Conservation (phyloP, 2,113 vertebrate genomes). For the Mirounga angustirostris region DNA sequence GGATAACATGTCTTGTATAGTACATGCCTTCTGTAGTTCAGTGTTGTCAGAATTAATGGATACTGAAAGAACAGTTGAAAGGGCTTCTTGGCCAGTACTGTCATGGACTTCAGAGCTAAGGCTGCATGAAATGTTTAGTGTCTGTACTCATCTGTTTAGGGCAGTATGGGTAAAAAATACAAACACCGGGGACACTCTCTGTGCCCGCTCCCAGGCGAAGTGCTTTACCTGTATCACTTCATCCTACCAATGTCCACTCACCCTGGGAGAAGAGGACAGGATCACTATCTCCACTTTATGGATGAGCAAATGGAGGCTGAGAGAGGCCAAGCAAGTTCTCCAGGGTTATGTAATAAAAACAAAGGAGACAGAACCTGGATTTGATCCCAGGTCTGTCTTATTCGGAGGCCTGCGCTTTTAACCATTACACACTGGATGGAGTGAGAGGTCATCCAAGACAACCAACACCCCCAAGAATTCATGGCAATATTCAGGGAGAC, state of each 20-base stretch:
- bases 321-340: background rate
- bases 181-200: background rate
- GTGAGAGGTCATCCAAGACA: background rate
- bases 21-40: background rate
- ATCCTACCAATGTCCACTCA: background rate
- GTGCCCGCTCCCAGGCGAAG: background rate
- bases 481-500: background rate
- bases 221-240: background rate
- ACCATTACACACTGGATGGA: background rate
- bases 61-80: background rate
- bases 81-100: background rate
- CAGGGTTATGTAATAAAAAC: background rate
- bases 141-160: background rate
- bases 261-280: background rate
- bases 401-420: background rate
- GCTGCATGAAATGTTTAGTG: background rate
- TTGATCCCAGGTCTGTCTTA: background rate
- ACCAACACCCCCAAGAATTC: background rate
- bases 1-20: background rate
- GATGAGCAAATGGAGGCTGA: background rate
- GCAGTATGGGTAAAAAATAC: background rate
- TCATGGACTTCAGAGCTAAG: background rate
- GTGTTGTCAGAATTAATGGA: conserved; percentile 3
- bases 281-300: background rate
- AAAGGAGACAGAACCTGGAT: background rate